Conservation (phyloP, 2,888 invertebrate species). For the Ornithoptera priamus region DNA sequence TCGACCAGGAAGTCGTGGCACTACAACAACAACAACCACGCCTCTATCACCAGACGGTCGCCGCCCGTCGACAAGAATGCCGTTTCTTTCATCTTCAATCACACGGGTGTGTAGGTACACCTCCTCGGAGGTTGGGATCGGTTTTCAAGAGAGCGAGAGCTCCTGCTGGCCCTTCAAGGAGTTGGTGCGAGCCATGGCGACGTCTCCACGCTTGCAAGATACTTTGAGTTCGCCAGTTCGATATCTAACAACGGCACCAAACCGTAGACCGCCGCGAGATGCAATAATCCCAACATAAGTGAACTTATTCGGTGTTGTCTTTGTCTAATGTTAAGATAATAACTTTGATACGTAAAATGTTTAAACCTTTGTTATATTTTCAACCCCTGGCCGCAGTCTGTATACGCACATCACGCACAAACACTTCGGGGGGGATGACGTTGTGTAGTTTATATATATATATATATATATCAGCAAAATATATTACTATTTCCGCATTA, state of each 20-base stretch:
- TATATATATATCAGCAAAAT: too few species aligned
- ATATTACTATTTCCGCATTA: not conserved
- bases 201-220: constrained; percentile 47
- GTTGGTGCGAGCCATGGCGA: constrained; percentile 56
- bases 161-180: constrained; percentile 35
- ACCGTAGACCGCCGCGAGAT: constrained; percentile 42
- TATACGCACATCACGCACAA: constrained; percentile 38
- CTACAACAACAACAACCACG: constrained; percentile 85
- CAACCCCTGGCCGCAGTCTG: constrained; percentile 25
- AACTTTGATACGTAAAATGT: constrained; percentile 68
- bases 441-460: too few species aligned
- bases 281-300: constrained; percentile 32
- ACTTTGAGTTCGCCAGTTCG: constrained; percentile 62
- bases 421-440: constrained; percentile 1
- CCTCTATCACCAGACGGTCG: constrained; percentile 79
- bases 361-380: constrained; percentile 48
- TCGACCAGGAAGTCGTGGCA: constrained; percentile 92
- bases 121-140: constrained; percentile 38
- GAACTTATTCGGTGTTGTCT: constrained; percentile 31
- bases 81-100: constrained; percentile 83
- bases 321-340: constrained; percentile 40
- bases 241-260: constrained; percentile 56
- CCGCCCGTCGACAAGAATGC: constrained; percentile 75
- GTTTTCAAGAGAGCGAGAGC: constrained; percentile 48
- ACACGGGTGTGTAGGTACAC: constrained; percentile 84